phyloP scores from a whole-genome alignment of 2,888 invertebrate species.

The Metacarcinus magister region DNA sequence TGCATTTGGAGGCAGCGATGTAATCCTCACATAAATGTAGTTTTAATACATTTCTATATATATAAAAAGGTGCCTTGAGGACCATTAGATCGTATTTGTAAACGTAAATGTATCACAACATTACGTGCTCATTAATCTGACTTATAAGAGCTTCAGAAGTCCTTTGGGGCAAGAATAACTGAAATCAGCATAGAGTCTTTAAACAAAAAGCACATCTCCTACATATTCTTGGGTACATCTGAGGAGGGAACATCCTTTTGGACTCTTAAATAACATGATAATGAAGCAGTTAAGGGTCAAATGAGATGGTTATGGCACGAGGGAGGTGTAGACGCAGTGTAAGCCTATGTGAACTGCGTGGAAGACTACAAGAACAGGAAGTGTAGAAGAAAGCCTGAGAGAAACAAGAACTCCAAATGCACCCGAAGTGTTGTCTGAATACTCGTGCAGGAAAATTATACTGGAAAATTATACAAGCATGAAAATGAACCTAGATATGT shows the following conservation, averaged over 20 bases:
- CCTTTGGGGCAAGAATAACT: not conserved
- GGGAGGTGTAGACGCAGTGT: not conserved
- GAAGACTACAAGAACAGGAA: not conserved
- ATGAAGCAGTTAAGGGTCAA: not conserved
- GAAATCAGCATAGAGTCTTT: not conserved
- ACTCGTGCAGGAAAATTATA: not conserved
- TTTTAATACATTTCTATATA: not conserved
- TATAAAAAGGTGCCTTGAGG: not conserved
- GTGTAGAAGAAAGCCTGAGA: not conserved
- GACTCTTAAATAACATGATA: not conserved
- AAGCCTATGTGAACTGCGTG: not conserved
- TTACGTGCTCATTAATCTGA: not conserved
- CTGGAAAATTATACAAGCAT: not conserved
- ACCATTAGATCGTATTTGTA: not conserved
- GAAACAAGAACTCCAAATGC: not conserved
- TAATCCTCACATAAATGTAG: not conserved
- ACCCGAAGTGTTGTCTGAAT: not conserved
- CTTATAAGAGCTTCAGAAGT: not conserved
- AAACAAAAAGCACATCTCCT: not conserved
- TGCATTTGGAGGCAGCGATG: not conserved
- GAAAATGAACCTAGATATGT: not conserved
- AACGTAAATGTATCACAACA: not conserved
- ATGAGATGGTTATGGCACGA: not conserved
- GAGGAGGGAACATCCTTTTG: not conserved
- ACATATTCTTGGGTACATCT: not conserved